Conservation (phyloP, 2,888 invertebrate species). For the Tethea ocularis region DNA sequence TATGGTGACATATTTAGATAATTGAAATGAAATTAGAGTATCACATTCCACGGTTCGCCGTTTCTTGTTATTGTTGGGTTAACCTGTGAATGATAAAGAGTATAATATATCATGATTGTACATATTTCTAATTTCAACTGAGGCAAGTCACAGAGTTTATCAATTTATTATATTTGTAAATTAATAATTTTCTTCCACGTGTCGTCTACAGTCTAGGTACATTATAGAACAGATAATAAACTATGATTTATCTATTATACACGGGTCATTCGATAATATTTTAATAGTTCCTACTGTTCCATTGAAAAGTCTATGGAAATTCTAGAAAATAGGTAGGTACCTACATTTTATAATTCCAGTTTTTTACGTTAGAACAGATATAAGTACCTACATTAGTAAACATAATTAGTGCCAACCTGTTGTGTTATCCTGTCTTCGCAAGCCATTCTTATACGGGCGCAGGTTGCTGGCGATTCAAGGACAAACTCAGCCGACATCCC, state of each 20-base stretch:
- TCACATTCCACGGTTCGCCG: slow-evolving; percentile 86
- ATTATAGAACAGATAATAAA: background rate
- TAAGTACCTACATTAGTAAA: background rate
- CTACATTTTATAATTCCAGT: too few species aligned
- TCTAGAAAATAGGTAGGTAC: background rate
- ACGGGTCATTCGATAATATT: background rate
- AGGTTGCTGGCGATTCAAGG: slow-evolving; percentile 93
- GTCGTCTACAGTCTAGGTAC: background rate
- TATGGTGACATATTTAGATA: background rate
- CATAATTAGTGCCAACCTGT: too few species aligned
- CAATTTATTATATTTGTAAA: background rate
- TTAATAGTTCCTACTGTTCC: background rate
- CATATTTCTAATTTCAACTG: background rate
- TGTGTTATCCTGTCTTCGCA: slow-evolving; percentile 92
- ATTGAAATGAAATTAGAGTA: slow-evolving; percentile 54
- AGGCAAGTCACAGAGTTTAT: background rate
- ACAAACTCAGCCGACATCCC: slow-evolving; percentile 84
- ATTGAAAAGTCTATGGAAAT: background rate
- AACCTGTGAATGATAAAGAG: slow-evolving; percentile 71
- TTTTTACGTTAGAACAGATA: background rate
- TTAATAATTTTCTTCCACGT: background rate
- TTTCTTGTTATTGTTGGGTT: slow-evolving; percentile 76
- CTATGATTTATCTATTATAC: background rate
- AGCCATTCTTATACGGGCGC: slow-evolving; percentile 94
- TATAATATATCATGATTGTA: background rate